Percentiles rank a stretch among this genome's conserved stretches.
Evolutionary conservation across 2,888 invertebrate species (phyloP).

Genomic region (Drosophila gaucha): DNA sequence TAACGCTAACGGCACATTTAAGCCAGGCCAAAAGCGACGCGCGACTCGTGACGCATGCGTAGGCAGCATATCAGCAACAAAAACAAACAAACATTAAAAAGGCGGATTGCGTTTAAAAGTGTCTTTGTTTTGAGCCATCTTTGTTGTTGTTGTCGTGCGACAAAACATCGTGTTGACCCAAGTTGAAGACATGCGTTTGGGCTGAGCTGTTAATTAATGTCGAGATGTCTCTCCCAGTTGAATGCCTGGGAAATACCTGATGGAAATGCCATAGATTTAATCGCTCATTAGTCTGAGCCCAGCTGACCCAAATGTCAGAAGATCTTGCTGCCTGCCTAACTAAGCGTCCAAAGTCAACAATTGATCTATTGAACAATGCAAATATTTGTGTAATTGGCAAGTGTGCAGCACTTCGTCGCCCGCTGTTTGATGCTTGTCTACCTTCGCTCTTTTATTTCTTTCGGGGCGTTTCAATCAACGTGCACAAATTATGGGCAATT

Average conservation of each 20-base stretch:
- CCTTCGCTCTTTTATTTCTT: conserved; percentile 26
- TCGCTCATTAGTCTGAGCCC: conserved; percentile 45
- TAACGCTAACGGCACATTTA: conserved; percentile 52
- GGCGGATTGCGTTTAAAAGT: conserved; percentile 55
- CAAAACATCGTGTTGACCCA: conserved; percentile 36
- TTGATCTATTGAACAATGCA: conserved; percentile 51
- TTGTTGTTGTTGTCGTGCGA: conserved; percentile 39
- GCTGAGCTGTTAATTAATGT: conserved; percentile 61
- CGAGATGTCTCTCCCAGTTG: conserved; percentile 15
- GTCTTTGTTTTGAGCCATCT: conserved; percentile 49
- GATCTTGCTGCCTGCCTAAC: conserved; percentile 11
- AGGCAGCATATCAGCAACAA: conserved; percentile 38
- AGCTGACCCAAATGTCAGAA: conserved; percentile 62
- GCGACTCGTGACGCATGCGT: conserved; percentile 48
- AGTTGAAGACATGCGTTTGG: conserved; percentile 38
- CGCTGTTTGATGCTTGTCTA: conserved; percentile 19
- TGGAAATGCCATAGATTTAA: conserved; percentile 47
- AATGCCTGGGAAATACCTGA: conserved; percentile 48
- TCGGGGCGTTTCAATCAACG: conserved; percentile 63
- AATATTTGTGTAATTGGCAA: conserved; percentile 58
- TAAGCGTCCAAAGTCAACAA: conserved; percentile 26
- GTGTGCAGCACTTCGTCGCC: conserved; percentile 7
- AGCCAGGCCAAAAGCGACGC: conserved; percentile 33
- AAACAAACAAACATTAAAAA: conserved; percentile 23
- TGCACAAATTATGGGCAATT: conserved; percentile 73